Evolutionary conservation across 1,140 invertebrate species (phyloP).

Genomic region (Lutraria rhynchaena): DNA sequence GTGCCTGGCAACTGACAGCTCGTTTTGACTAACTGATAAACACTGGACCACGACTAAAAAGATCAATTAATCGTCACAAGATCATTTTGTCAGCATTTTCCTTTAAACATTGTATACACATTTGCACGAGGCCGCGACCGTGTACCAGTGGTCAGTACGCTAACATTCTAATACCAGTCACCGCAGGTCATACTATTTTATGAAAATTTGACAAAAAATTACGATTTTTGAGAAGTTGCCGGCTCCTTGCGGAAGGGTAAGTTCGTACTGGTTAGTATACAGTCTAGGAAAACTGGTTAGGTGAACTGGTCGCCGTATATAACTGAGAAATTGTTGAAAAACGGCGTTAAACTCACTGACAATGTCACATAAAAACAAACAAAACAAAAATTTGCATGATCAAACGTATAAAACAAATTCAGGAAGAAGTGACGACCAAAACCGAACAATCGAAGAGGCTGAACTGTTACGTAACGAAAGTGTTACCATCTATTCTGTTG

Average conservation of each 20-base stretch:
- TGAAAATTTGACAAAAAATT: too few relatives aligned
- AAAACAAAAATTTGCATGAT: background rate
- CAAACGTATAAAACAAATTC: background rate
- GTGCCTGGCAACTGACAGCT: too few relatives aligned
- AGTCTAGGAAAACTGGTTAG: too few relatives aligned
- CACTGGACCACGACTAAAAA: too few relatives aligned
- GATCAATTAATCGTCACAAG: too few relatives aligned
- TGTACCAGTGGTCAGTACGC: background rate
- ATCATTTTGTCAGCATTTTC: background rate
- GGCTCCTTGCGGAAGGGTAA: too few relatives aligned
- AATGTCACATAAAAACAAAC: too few relatives aligned
- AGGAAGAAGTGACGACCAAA: slow-evolving; percentile 24
- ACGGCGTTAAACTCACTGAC: background rate
- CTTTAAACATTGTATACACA: background rate
- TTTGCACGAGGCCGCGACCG: background rate
- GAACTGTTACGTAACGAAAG: slow-evolving; percentile 6
- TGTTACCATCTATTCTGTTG: slow-evolving; percentile 44
- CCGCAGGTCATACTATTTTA: background rate
- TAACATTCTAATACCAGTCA: background rate
- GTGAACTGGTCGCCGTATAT: too few relatives aligned
- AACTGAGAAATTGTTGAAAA: background rate
- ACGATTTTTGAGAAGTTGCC: too few relatives aligned
- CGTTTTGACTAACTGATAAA: too few relatives aligned
- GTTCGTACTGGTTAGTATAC: too few relatives aligned
- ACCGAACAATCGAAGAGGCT: slow-evolving; percentile 7